These are phyloP conservation scores for Lithophane semibrunnea DNA, from an alignment of 2,888 invertebrate genomes.

Conservation along the genomic window DNA sequence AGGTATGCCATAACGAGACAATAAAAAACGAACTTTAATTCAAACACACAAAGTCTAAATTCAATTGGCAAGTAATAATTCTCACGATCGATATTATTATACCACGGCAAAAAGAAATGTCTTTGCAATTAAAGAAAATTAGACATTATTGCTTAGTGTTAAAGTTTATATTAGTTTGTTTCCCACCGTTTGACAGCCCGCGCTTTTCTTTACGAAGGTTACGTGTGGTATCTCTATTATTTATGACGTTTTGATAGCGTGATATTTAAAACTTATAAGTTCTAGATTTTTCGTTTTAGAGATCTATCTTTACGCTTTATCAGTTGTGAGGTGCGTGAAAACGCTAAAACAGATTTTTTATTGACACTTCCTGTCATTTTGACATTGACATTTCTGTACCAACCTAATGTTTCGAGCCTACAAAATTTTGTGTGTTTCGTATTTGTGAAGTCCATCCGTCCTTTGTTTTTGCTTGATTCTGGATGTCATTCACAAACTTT, in stretches of 20 bases:
- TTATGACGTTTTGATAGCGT: conserved; percentile 53
- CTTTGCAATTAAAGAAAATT: conserved; percentile 21
- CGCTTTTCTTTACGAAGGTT: conserved; percentile 61
- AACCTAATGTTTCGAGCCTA: neutral
- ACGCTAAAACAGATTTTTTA: neutral
- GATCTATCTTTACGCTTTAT: neutral
- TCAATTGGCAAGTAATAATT: conserved; percentile 63
- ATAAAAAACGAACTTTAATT: conserved; percentile 52
- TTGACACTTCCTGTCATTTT: conserved; percentile 7
- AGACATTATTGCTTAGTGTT: conserved; percentile 4
- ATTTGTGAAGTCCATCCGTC: neutral
- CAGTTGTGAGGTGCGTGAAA: neutral
- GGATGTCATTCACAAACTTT: conserved; percentile 14
- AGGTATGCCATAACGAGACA: conserved; percentile 74
- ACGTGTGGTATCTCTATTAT: conserved; percentile 44
- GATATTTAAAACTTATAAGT: conserved; percentile 41
- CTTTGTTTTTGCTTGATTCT: conserved; percentile 21
- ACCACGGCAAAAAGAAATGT: conserved; percentile 67
- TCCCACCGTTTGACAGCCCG: conserved; percentile 44
- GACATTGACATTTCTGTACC: conserved; percentile 20
- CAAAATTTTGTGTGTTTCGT: neutral
- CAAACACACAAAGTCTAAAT: accelerated
- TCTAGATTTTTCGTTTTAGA: conserved; percentile 30
- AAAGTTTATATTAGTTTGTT: conserved; percentile 47
- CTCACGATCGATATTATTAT: conserved; percentile 77